Conservation (phyloP, 2,888 invertebrate species). For the Macropis europaea region DNA sequence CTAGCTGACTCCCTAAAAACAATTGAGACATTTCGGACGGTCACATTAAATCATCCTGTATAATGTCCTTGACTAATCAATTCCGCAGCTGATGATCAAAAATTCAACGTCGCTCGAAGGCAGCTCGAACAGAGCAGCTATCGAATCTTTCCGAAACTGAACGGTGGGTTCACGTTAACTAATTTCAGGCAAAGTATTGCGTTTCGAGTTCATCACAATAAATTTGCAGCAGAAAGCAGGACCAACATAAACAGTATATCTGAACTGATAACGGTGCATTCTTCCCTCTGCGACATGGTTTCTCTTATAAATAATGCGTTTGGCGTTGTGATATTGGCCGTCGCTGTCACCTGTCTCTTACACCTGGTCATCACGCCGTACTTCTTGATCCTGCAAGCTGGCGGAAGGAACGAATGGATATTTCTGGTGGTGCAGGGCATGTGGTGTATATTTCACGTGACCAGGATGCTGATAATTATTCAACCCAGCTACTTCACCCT, state of each 20-base stretch:
- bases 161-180: not conserved
- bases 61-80: not conserved
- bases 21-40: too few species aligned
- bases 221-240: conserved; percentile 55
- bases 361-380: conserved; percentile 84
- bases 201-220: not conserved
- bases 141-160: conserved; percentile 22
- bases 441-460: conserved; percentile 82
- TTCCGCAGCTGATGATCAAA: conserved; percentile 37
- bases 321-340: conserved; percentile 81
- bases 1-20: too few species aligned
- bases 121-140: conserved; percentile 35
- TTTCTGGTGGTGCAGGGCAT: conserved; percentile 82
- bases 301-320: conserved; percentile 81
- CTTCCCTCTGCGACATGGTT: conserved; percentile 81
- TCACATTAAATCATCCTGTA: too few species aligned
- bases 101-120: conserved; percentile 39
- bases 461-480: conserved; percentile 82
- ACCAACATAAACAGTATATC: conserved; percentile 78
- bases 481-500: conserved; percentile 83
- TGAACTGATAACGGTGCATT: conserved; percentile 81
- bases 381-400: conserved; percentile 82
- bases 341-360: conserved; percentile 82
- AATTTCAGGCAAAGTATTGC: not conserved
- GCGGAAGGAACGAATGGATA: conserved; percentile 79